phyloP scores from a whole-genome alignment of 2,888 invertebrate genomes.

The Amorpha juglandis region DNA sequence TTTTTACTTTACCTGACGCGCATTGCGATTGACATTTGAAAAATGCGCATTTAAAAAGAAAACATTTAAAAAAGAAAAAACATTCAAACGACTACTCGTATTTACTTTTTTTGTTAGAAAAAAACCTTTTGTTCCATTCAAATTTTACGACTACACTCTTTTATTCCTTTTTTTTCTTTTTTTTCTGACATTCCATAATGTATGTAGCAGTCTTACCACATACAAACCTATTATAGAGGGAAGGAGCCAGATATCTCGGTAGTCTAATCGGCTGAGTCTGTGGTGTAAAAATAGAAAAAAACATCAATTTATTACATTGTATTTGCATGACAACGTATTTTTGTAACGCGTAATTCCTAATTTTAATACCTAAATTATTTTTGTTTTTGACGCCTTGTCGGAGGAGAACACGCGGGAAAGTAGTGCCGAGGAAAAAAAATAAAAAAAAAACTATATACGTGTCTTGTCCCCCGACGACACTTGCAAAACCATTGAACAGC shows the following conservation, averaged over 20 bases:
- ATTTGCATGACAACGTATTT: slow-evolving; percentile 19
- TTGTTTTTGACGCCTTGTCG: slow-evolving; percentile 15
- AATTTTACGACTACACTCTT: slow-evolving; percentile 11
- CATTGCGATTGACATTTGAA: neutral
- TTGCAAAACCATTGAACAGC: too few species aligned
- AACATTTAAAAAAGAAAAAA: slow-evolving; percentile 4
- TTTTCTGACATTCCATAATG: slow-evolving; percentile 31
- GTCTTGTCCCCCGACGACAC: too few species aligned
- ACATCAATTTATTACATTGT: slow-evolving; percentile 50
- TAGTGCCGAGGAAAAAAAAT: neutral
- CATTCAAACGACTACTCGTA: slow-evolving; percentile 13
- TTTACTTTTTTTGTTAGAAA: neutral
- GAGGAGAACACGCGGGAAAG: neutral
- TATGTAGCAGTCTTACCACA: slow-evolving; percentile 72
- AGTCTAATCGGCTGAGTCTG: slow-evolving; percentile 75
- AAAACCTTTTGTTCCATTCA: neutral
- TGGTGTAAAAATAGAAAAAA: slow-evolving; percentile 74
- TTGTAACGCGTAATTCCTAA: slow-evolving; percentile 24
- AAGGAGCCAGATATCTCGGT: slow-evolving; percentile 43
- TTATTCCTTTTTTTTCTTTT: slow-evolving; percentile 32
- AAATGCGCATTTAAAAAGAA: slow-evolving; percentile 18
- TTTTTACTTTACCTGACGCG: slow-evolving; percentile 19
- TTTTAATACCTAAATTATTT: neutral
- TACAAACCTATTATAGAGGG: slow-evolving; percentile 76
- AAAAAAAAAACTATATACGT: neutral